Evolutionary conservation across 2,113 vertebrate genomes (phyloP).

Genomic region (Azemiops feae): DNA sequence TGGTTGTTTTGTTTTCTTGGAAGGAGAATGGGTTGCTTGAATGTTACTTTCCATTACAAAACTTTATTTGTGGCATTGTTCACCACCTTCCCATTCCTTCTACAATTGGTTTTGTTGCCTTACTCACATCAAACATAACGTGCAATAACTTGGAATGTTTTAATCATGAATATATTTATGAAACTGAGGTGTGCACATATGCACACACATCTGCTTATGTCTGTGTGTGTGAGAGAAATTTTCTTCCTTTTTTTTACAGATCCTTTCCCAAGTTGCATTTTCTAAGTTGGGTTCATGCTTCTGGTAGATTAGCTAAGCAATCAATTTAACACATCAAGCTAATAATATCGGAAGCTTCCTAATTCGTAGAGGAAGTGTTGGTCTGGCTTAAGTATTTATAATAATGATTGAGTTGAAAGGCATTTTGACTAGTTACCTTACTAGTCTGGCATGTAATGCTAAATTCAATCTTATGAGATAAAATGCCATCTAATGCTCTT

Average conservation of each 20-base stretch:
- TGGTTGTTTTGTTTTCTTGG: constrained; percentile 42
- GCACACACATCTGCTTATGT: background rate
- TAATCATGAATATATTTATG: constrained; percentile 83
- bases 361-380: constrained; percentile 47
- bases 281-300: constrained; percentile 77
- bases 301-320: constrained; percentile 70
- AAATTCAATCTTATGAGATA: constrained; percentile 55
- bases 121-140: constrained; percentile 80
- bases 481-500: background rate
- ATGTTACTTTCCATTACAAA: constrained; percentile 35
- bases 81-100: constrained; percentile 63
- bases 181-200: constrained; percentile 55
- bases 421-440: constrained; percentile 55
- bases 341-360: constrained; percentile 64
- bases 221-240: background rate
- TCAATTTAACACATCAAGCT: constrained; percentile 50
- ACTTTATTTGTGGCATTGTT: constrained; percentile 42
- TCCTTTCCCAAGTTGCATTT: constrained; percentile 82
- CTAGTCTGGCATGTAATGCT: constrained; percentile 54
- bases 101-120: constrained; percentile 69
- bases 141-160: constrained; percentile 90
- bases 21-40: constrained; percentile 46
- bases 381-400: constrained; percentile 45
- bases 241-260: constrained; percentile 82
- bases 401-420: constrained; percentile 44